These are phyloP conservation scores for Lophochroa leadbeateri DNA, from an alignment of 2,113 vertebrate species.

Conservation along the genomic window DNA sequence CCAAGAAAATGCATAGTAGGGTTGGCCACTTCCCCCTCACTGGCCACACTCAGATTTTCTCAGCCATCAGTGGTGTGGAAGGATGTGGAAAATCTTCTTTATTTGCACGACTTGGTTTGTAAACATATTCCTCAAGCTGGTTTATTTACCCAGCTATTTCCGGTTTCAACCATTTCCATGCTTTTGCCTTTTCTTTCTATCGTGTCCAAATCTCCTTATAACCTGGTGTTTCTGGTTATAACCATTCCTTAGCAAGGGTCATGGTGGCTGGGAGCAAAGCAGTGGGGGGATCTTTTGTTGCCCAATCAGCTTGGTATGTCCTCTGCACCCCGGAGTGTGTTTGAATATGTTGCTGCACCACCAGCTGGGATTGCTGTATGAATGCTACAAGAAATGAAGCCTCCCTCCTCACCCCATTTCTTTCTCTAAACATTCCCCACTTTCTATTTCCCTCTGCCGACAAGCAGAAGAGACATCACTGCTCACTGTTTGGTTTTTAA, in stretches of 20 bases:
- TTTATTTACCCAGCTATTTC: neutral
- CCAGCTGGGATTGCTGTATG: neutral
- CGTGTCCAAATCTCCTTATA: neutral
- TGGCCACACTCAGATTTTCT: neutral
- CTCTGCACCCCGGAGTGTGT: neutral
- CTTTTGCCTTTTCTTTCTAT: neutral
- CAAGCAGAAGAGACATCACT: neutral
- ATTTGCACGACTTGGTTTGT: neutral
- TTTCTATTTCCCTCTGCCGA: neutral
- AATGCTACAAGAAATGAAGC: neutral
- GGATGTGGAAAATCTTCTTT: neutral
- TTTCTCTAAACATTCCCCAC: neutral
- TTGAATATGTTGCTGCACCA: neutral
- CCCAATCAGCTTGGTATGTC: neutral
- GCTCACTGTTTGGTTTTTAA: neutral
- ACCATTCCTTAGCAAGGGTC: neutral
- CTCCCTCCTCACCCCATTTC: neutral
- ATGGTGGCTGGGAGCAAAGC: neutral
- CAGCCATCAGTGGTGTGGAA: neutral
- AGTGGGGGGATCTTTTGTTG: fast-evolving
- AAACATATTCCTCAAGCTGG: neutral
- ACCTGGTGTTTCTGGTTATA: neutral
- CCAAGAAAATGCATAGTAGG: neutral
- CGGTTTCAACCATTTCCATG: neutral
- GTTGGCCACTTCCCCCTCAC: neutral